These are phyloP conservation scores for Drosophila stalkeri DNA, from an alignment of 2,888 invertebrate species.

Conservation along the genomic window DNA sequence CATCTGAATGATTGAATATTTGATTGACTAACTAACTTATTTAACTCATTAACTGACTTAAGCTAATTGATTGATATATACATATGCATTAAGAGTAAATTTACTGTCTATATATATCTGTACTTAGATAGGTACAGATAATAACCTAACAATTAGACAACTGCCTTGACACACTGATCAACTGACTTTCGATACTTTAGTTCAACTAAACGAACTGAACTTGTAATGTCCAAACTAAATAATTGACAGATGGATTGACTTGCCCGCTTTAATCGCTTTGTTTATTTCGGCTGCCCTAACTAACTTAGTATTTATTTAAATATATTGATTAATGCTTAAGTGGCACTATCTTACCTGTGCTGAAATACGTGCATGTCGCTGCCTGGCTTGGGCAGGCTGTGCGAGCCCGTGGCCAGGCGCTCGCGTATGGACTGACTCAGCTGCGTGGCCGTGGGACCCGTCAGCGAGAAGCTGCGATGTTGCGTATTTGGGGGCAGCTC, in stretches of 20 bases:
- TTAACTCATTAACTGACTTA: too few relatives aligned
- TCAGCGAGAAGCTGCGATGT: slow-evolving; percentile 93
- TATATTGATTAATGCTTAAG: background rate
- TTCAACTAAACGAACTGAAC: too few relatives aligned
- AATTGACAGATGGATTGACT: too few relatives aligned
- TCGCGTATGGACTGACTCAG: slow-evolving; percentile 94
- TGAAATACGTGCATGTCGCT: slow-evolving; percentile 88
- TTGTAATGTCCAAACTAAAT: too few relatives aligned
- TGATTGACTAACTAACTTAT: background rate
- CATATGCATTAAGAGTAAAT: too few relatives aligned
- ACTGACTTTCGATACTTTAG: background rate
- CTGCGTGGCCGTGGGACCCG: slow-evolving; percentile 93
- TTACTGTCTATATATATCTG: too few relatives aligned
- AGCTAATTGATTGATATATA: too few relatives aligned
- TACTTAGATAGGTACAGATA: too few relatives aligned
- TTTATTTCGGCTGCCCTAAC: too few relatives aligned
- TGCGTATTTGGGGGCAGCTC: slow-evolving; percentile 89
- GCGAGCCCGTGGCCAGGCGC: slow-evolving; percentile 93
- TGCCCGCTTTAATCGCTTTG: background rate
- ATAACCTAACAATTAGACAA: too few relatives aligned
- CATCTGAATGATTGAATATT: background rate
- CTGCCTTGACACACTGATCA: too few relatives aligned
- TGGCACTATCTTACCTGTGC: slow-evolving; percentile 86
- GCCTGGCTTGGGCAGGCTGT: slow-evolving; percentile 92
- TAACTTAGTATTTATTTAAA: too few relatives aligned